phyloP scores from a whole-genome alignment of 2,797 vertebrate species.

The Gallirallus australis region DNA sequence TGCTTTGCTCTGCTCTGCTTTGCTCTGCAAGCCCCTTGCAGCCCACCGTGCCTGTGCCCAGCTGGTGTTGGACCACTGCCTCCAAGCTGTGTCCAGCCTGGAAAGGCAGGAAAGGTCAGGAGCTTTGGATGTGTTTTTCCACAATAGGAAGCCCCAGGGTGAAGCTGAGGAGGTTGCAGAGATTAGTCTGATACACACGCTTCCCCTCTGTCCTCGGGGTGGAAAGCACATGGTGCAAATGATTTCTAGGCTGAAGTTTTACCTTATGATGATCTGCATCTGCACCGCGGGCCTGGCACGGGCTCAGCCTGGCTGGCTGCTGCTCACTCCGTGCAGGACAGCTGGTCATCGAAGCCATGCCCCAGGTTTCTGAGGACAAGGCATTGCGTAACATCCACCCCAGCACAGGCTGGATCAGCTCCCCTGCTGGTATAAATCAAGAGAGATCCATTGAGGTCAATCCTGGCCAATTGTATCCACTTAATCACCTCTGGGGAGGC shows the following conservation, averaged over 20 bases:
- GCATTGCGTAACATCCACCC: background rate
- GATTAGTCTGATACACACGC: fast-evolving
- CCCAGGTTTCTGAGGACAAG: conserved; percentile 7
- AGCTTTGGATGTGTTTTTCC: background rate
- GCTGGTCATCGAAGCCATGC: fast-evolving
- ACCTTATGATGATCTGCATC: background rate
- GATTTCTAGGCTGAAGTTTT: background rate
- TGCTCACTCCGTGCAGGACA: fast-evolving
- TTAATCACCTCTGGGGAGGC: background rate
- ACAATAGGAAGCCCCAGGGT: fast-evolving
- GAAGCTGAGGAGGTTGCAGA: background rate
- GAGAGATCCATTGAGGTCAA: conserved; percentile 31
- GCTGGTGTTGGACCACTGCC: fast-evolving
- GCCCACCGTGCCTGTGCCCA: fast-evolving
- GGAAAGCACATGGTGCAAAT: background rate
- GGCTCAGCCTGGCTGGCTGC: background rate
- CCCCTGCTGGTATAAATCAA: background rate
- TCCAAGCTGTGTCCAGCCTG: background rate
- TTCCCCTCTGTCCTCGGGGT: background rate
- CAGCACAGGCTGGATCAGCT: fast-evolving
- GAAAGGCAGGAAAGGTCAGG: background rate
- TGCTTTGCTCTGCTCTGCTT: background rate
- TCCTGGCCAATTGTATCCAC: conserved; percentile 11
- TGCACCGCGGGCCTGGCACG: background rate
- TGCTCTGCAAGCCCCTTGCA: background rate